phyloP scores from a whole-genome alignment of 2,113 vertebrate species.

The Heterochromis multidens region DNA sequence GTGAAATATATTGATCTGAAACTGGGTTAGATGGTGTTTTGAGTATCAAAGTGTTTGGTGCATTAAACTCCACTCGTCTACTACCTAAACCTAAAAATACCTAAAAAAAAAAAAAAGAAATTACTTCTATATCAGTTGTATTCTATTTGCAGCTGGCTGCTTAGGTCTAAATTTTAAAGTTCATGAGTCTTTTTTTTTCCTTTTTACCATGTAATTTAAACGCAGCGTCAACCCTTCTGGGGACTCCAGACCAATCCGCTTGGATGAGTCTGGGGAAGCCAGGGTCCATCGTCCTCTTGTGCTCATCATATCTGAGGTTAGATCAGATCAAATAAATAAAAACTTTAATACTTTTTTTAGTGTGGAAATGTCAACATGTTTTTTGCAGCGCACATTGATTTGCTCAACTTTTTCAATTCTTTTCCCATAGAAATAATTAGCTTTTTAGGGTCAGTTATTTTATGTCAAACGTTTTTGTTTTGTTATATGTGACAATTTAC shows the following conservation, averaged over 20 bases:
- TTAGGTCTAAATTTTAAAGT: neutral
- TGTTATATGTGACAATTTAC: neutral
- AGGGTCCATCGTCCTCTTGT: constrained; percentile 22
- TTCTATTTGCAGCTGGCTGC: constrained; percentile 1
- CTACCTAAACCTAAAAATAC: constrained; percentile 29
- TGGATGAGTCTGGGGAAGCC: constrained; percentile 59
- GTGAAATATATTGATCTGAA: neutral
- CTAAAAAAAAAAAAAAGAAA: constrained; percentile 37
- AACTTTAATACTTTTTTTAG: neutral
- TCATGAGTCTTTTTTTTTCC: neutral
- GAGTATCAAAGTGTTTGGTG: neutral
- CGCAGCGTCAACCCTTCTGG: constrained; percentile 37
- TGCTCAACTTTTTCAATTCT: neutral
- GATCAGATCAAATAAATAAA: neutral
- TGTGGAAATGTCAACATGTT: neutral
- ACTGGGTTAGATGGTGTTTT: neutral
- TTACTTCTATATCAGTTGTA: constrained; percentile 26
- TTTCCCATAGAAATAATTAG: neutral
- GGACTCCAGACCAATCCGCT: constrained; percentile 44
- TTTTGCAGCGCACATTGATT: neutral
- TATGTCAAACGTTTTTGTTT: neutral
- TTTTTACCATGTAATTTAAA: constrained; percentile 53
- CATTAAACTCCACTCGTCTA: constrained; percentile 13
- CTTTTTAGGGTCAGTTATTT: neutral
- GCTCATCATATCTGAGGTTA: constrained; percentile 57